Percentiles rank a stretch among this genome's conserved stretches.
phyloP scores from a whole-genome alignment of 2,797 vertebrate genomes.

The Falco berigora region DNA sequence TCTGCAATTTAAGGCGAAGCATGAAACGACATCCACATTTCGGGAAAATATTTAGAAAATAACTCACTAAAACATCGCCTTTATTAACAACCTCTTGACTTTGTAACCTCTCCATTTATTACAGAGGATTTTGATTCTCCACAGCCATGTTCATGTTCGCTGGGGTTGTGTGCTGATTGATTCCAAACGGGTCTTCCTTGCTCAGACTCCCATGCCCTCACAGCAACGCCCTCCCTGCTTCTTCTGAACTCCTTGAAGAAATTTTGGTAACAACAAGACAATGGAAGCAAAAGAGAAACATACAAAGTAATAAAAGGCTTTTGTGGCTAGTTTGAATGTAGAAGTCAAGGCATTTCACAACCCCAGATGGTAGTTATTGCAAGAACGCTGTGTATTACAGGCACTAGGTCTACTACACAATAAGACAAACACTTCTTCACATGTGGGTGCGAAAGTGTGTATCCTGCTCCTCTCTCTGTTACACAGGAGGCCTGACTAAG shows the following conservation, averaged over 20 bases:
- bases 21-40: neutral
- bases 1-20: neutral
- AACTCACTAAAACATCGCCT: neutral
- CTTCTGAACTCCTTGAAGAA: neutral
- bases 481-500: neutral
- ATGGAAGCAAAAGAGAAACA: neutral
- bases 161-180: neutral
- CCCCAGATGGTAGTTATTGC: neutral
- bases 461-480: neutral
- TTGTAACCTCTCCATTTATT: neutral
- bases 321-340: neutral
- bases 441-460: neutral
- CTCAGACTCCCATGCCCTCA: neutral
- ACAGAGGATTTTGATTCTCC: neutral
- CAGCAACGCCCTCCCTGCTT: neutral
- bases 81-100: neutral
- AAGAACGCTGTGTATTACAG: neutral
- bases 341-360: neutral
- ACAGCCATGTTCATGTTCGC: fast-evolving
- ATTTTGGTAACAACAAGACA: neutral
- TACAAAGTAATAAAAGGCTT: neutral
- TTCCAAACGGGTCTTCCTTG: neutral
- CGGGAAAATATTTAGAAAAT: neutral
- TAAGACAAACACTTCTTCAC: neutral
- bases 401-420: neutral